phyloP scores from a whole-genome alignment of 1,140 invertebrate species.

The Drusus annulatus region DNA sequence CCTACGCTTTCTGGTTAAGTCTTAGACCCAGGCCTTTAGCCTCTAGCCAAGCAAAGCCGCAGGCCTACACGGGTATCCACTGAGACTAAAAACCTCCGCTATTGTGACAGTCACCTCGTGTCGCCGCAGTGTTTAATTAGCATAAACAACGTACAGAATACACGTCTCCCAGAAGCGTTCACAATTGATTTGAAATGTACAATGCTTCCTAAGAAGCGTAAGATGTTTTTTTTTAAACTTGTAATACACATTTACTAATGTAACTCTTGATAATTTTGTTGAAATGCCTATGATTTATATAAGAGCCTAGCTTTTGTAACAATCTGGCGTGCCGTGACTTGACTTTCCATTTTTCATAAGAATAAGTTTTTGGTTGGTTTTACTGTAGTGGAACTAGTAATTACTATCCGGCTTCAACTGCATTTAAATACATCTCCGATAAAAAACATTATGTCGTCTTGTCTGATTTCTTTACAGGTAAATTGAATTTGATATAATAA shows the following conservation, averaged over 20 bases:
- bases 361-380: too few species aligned
- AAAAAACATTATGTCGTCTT: too few species aligned
- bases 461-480: too few species aligned
- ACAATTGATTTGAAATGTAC: conserved; percentile 31
- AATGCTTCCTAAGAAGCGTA: conserved; percentile 33
- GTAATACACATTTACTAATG: background rate
- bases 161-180: conserved; percentile 13
- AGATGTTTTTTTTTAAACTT: background rate
- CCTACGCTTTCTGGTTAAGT: conserved; percentile 19
- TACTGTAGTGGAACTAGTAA: too few species aligned
- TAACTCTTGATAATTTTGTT: background rate
- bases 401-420: too few species aligned
- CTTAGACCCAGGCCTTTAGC: background rate
- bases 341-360: too few species aligned
- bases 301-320: too few species aligned
- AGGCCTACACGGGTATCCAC: background rate
- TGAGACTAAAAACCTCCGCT: background rate
- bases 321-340: too few species aligned
- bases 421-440: too few species aligned
- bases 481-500: too few species aligned
- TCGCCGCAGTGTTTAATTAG: conserved; percentile 14
- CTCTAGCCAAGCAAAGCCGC: background rate
- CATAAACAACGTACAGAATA: conserved; percentile 29
- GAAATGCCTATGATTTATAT: too few species aligned
- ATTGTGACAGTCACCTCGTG: conserved; percentile 25